Base-by-base conservation (phyloP, 2,113 vertebrate genomes). In the Romanogobio albipinnatus region DNA sequence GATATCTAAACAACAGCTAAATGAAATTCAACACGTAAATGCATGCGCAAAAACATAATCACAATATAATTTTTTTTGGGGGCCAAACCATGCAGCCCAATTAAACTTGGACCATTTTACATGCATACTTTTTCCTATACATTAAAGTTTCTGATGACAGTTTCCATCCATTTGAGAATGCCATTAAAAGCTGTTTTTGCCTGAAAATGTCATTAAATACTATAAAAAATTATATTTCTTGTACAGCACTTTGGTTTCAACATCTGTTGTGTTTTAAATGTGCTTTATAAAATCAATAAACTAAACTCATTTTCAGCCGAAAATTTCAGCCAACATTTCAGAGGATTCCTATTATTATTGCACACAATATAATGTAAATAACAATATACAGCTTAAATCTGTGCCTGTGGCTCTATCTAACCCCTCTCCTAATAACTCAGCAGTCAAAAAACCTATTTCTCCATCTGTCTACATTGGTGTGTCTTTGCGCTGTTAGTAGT, bases 361-460 rank as follows among this genome's bases (percentile, higher is more conserved):
- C 61, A 51, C 61, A 51, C 26, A 24, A 13, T 33, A 26, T 14
- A n/a, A 49, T 53, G 9, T 33, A 81, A 51, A 68, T n/a, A 81
- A 81, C 2, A 81, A 68, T 53, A 19, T 53, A 4, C 45, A 36
- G 45, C 59, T 66, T 36, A n/a, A 76, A 33, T 77, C 45, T 58
- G 81, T 58, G 47, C 66, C 51, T 43, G 66, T 71, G 80, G 66
- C 45, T 81, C 24, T 47, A 49, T 19, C 47, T 74, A 47, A 29
- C 24, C 15, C 8, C n/a, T 78, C 56, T 61, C 22, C 76, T 78
- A 53, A 78, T 58, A 73, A 51, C 66, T 82, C 80, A 58, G 61
- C 61, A 81, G 17, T 51, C 45, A 29, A 61, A 39, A 17, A 36
- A 33, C 1, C 15, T 13, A 43, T 73, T 14, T 6, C 19, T 58